These are phyloP conservation scores for Lasius fuliginosus DNA, from an alignment of 2,888 invertebrate species.

Conservation along the genomic window DNA sequence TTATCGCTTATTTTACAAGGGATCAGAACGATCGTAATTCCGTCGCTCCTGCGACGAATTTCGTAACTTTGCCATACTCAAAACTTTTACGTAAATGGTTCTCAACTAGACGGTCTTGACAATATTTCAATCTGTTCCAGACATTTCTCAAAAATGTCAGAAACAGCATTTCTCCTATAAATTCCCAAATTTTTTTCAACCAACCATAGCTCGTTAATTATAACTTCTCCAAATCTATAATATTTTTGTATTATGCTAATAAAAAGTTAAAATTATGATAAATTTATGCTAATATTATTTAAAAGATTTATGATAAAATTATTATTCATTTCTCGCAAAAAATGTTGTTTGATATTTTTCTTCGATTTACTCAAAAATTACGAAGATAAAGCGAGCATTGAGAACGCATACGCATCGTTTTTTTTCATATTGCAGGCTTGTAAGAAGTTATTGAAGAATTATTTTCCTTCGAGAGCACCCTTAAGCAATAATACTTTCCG, in stretches of 20 bases:
- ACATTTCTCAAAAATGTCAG: neutral
- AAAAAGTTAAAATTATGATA: neutral
- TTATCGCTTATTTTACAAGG: conserved; percentile 4
- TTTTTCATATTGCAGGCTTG: conserved; percentile 11
- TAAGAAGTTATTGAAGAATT: conserved; percentile 30
- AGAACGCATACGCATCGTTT: neutral
- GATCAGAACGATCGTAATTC: neutral
- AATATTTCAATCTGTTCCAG: neutral
- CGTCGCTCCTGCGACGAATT: neutral
- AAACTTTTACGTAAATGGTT: conserved; percentile 15
- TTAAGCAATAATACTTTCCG: conserved; percentile 29
- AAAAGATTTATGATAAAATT: neutral
- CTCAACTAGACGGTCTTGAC: neutral
- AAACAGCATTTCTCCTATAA: neutral
- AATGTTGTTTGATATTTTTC: neutral
- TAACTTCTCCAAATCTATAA: neutral
- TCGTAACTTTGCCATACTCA: neutral
- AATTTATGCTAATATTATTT: conserved; percentile 10
- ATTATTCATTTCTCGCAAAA: neutral
- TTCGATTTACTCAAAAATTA: conserved; percentile 6
- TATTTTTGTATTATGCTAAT: neutral
- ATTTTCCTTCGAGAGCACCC: neutral
- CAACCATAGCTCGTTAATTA: neutral
- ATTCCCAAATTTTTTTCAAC: neutral
- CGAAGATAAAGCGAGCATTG: neutral